phyloP scores from a whole-genome alignment of 2,113 vertebrate species.

The Dipodomys ordii region DNA sequence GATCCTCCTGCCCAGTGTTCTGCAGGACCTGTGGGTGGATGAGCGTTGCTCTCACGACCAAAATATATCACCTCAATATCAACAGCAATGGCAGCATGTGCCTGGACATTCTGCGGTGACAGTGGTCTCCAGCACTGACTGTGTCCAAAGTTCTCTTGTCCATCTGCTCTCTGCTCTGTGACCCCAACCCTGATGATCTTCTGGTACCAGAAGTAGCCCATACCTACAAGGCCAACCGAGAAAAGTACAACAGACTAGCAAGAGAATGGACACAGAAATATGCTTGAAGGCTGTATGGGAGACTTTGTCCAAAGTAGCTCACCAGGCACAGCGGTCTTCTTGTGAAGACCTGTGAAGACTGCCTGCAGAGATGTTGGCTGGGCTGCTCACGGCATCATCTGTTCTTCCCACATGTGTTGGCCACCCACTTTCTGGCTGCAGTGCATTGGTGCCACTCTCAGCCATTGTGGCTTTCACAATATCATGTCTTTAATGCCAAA shows the following conservation, averaged over 20 bases:
- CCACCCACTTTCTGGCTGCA: background rate
- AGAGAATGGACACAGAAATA: conserved; percentile 75
- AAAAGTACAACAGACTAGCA: conserved; percentile 80
- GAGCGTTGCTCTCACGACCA: conserved; percentile 96
- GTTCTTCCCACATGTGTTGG: background rate
- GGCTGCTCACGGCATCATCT: conserved; percentile 8
- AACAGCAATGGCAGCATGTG: conserved; percentile 95
- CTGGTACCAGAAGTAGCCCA: conserved; percentile 93
- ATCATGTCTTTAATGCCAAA: conserved; percentile 26
- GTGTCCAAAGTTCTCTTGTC: conserved; percentile 89
- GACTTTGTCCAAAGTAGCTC: conserved; percentile 14
- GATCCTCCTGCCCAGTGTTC: conserved; percentile 95
- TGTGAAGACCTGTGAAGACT: background rate
- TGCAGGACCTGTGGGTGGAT: conserved; percentile 92
- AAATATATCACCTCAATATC: conserved; percentile 97
- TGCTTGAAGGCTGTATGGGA: background rate
- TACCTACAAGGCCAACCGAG: conserved; percentile 92
- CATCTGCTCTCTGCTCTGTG: conserved; percentile 93
- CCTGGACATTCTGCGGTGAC: conserved; percentile 85
- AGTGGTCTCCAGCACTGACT: conserved; percentile 88
- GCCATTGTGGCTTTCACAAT: background rate
- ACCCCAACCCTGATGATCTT: conserved; percentile 93
- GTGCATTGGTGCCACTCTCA: conserved; percentile 1
- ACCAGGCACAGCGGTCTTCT: background rate
- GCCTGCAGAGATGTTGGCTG: background rate